phyloP scores from a whole-genome alignment of 2,888 invertebrate species.

The Apodemia zela region DNA sequence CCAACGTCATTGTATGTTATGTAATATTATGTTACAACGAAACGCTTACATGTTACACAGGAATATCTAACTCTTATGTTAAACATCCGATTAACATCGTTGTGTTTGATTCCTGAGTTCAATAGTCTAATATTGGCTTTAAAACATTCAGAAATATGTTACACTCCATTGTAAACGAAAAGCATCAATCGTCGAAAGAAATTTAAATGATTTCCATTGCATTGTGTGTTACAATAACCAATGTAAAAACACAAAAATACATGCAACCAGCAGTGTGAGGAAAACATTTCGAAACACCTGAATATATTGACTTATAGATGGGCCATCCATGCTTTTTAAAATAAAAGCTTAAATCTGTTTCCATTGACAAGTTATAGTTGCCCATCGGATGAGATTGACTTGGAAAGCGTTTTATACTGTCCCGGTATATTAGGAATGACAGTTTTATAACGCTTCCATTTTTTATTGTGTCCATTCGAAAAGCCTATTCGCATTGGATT shows the following conservation, averaged over 20 bases:
- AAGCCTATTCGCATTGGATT: background rate
- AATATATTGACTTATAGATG: conserved; percentile 9
- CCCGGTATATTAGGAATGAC: conserved; percentile 22
- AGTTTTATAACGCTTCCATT: conserved; percentile 19
- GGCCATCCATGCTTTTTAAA: conserved; percentile 34
- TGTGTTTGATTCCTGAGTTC: background rate
- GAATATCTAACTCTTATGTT: background rate
- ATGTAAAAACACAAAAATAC: conserved; percentile 5
- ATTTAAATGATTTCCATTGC: conserved; percentile 4
- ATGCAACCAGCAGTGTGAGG: background rate
- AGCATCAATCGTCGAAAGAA: background rate
- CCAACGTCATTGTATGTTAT: background rate
- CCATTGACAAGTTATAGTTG: conserved; percentile 42
- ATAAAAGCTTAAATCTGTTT: conserved; percentile 56
- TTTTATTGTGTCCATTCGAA: background rate
- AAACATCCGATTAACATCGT: background rate
- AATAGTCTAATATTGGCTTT: background rate
- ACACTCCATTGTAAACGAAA: background rate
- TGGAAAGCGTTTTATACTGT: conserved; percentile 18
- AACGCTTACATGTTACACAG: background rate
- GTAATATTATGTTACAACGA: background rate
- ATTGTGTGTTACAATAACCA: background rate
- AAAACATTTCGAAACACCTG: conserved; percentile 6
- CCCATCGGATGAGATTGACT: conserved; percentile 22
- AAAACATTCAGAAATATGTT: background rate